Conservation (phyloP, 2,888 invertebrate genomes). For the Mylabris sibirica region DNA sequence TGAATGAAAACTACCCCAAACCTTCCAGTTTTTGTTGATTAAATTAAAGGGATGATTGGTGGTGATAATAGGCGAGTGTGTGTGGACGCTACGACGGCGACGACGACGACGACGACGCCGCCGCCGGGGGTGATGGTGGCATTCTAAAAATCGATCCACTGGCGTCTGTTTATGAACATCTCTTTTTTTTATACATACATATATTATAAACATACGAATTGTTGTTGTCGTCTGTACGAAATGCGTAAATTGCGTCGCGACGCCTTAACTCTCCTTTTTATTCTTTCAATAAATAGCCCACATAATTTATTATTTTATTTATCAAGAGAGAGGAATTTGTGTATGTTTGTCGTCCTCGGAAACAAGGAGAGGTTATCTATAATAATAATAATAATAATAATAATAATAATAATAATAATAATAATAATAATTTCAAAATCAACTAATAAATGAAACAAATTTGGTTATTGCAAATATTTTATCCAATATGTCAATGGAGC, state of each 20-base stretch:
- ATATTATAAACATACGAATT: not conserved
- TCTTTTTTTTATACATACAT: not conserved
- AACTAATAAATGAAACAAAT: no score
- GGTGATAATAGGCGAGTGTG: not conserved
- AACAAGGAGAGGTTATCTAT: not conserved
- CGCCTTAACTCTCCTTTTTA: not conserved
- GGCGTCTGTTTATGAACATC: not conserved
- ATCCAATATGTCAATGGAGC: no score
- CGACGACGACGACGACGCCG: no score
- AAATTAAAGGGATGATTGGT: not conserved
- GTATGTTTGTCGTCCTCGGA: not conserved
- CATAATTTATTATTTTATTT: not conserved
- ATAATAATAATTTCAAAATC: not conserved
- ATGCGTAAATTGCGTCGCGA: conserved; percentile 11
- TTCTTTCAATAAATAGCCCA: not conserved
- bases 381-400: not conserved
- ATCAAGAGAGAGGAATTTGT: no score
- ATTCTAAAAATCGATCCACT: not conserved
- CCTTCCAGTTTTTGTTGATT: no score
- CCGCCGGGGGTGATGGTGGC: not conserved
- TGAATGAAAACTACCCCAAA: not conserved
- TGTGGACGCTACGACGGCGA: no score
- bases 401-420: not conserved
- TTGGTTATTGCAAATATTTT: no score
- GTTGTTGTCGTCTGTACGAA: not conserved